Evolutionary conservation across 2,113 vertebrate genomes (phyloP), one percentile per base, ranked within the genome.

Genomic region (Gambusia holbrooki): DNA sequence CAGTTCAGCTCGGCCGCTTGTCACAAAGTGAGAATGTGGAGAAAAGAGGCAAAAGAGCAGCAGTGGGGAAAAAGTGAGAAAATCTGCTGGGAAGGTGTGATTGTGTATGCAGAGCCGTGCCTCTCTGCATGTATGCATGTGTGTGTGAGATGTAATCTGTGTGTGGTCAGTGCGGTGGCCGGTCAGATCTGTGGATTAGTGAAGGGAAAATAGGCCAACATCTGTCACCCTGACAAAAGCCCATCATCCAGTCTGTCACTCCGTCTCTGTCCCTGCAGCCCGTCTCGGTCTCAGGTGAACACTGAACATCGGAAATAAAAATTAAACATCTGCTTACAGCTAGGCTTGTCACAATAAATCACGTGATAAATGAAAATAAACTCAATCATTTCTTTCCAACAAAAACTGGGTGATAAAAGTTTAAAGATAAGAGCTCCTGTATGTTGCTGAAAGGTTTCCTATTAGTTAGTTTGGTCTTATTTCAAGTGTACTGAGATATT

Each of bases 191-290:
- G 73, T 65, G 83, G 89, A 94, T 93, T 92, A 91, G 87, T 66
- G 72, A 82, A 58, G 78, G 79, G 82, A 90, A 93, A 94, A 86
- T 92, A 92, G 93, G 92, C 84, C 91, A 92, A 91, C 91, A 92
- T 93, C 91, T 93, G 91, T 91, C 90, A 91, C 82, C 64, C 81
- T 78, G 79, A 84, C 77, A 89, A 87, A 91, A 84, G 79, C 88
- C 66, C 81, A 61, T 89, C 86, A 77, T 81, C 71, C 66, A 58
- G 48, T 80, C 80, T 72, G 66, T 29, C 79, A 13, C 77, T 62
- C 62, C 58, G 17, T 48, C 17, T 48, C 45, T 19, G 17, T 48
- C 37, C 30, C 2, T 32, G 5, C 11, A 10, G 17, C 13, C 13
- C 28, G 71, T 17, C 33, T 11, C 25, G 9, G 3, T 48, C 45